Evolutionary conservation across 2,113 vertebrate genomes (phyloP).

Genomic region (Ondatra zibethicus): DNA sequence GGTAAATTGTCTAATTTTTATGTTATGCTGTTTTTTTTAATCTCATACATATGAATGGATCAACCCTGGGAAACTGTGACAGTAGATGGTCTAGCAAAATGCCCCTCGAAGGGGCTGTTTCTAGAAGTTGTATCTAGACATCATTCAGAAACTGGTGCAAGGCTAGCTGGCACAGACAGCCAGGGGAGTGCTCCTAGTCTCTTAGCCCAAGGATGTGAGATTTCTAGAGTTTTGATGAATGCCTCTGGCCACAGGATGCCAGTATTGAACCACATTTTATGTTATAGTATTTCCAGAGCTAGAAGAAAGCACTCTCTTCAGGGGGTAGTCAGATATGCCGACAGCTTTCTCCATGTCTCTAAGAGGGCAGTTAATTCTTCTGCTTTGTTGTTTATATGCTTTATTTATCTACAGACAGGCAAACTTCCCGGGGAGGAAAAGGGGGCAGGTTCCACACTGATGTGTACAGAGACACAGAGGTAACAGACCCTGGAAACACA

Average conservation of each 20-base stretch:
- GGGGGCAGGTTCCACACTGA: not conserved
- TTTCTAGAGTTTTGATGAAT: conserved; percentile 72
- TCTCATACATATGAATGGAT: not conserved
- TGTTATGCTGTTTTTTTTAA: not conserved
- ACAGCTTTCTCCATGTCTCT: conserved; percentile 68
- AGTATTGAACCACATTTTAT: conserved; percentile 86
- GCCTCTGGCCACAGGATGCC: conserved; percentile 88
- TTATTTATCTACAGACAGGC: conserved; percentile 46
- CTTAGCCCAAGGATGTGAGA: not conserved
- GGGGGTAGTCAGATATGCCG: conserved; percentile 67
- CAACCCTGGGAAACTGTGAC: not conserved
- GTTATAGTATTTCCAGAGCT: not conserved
- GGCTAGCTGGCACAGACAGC: not conserved
- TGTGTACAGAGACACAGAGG: not conserved
- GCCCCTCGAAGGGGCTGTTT: not conserved
- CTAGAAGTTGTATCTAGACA: not conserved
- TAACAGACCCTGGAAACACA: not conserved
- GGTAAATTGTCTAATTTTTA: not conserved
- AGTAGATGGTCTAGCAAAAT: not conserved
- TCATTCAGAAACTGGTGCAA: not conserved
- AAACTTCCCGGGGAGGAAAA: conserved; percentile 31
- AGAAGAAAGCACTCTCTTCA: conserved; percentile 76
- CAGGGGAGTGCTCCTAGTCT: not conserved
- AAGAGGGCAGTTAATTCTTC: conserved; percentile 74
- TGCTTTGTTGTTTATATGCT: conserved; percentile 60